A percentile compares a stretch with the other conserved stretches of the same genome.
These are phyloP conservation scores for Columba guinea DNA, from an alignment of 2,797 vertebrate genomes.

Conservation along the genomic window DNA sequence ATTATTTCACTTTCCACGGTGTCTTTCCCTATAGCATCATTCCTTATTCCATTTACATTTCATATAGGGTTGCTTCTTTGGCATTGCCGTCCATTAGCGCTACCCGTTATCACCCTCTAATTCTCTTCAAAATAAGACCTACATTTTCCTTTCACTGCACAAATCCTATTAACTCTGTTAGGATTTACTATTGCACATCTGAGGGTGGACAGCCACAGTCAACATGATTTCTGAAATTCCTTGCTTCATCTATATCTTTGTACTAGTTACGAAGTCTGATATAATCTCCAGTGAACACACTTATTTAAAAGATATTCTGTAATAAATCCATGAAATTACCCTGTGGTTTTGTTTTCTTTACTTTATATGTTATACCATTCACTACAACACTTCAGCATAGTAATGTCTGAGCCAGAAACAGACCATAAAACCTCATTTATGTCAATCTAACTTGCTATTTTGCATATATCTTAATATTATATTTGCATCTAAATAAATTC, in stretches of 20 bases:
- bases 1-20: neutral
- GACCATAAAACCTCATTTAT: neutral
- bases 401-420: neutral
- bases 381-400: neutral
- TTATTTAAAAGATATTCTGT: neutral
- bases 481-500: conserved; percentile 21
- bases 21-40: neutral
- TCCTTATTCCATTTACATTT: conserved; percentile 2
- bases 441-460: neutral
- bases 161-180: conserved; percentile 25
- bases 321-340: neutral
- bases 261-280: neutral
- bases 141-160: neutral
- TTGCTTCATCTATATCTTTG: neutral
- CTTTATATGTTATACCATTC: neutral
- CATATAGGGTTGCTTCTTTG: neutral
- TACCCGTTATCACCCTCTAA: neutral
- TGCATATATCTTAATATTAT: neutral
- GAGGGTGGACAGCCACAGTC: neutral
- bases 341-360: conserved; percentile 1
- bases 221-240: conserved; percentile 7
- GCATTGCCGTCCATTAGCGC: neutral
- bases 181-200: conserved; percentile 19
- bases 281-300: neutral
- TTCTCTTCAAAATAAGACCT: neutral